These are phyloP conservation scores for Corvus moneduloides DNA, from an alignment of 2,113 vertebrate genomes.

Conservation along the genomic window DNA sequence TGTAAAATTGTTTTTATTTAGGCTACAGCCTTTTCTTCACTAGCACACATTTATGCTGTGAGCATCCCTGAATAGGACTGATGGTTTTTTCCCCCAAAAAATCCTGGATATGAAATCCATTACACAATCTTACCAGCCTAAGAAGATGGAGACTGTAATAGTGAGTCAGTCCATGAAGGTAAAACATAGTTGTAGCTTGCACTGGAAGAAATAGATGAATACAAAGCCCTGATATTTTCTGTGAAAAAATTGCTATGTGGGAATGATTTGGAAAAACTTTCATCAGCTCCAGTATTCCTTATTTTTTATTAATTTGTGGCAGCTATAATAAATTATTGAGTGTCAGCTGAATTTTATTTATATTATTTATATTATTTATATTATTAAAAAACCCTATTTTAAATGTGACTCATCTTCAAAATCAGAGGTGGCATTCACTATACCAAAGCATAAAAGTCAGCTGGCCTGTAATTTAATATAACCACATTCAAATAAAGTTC, in stretches of 20 bases:
- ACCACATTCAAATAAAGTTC: neutral
- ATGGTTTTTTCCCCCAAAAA: accelerated
- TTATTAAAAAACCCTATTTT: neutral
- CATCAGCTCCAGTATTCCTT: neutral
- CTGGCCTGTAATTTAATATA: neutral
- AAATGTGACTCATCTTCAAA: neutral
- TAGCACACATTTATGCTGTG: neutral
- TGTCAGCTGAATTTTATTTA: neutral
- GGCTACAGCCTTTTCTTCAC: neutral
- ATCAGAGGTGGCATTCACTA: neutral
- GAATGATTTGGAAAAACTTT: neutral
- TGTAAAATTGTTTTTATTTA: neutral
- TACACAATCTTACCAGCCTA: neutral
- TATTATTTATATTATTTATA: too few relatives aligned
- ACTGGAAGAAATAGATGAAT: neutral
- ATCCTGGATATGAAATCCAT: neutral
- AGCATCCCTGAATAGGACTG: neutral
- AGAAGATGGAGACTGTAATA: neutral
- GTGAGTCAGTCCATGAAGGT: neutral
- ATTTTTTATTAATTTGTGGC: neutral
- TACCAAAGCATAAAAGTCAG: neutral
- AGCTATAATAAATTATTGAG: neutral
- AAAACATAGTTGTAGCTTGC: neutral
- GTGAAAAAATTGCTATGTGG: neutral
- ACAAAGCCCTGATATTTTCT: neutral